phyloP scores from a whole-genome alignment of 2,797 vertebrate species.

The Crenuchus spilurus region DNA sequence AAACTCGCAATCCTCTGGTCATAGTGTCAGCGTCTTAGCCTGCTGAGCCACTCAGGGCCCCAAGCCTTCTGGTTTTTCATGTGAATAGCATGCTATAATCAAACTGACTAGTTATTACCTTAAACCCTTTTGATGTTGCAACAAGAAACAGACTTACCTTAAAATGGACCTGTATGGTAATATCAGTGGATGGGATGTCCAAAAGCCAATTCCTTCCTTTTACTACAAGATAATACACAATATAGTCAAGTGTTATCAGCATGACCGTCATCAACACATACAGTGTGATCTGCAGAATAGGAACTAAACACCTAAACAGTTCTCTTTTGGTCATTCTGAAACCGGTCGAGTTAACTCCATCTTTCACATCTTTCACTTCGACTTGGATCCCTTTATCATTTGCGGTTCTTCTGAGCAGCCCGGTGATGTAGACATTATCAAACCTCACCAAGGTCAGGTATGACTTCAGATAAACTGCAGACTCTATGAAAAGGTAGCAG shows the following conservation, averaged over 20 bases:
- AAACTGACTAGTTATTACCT: not conserved
- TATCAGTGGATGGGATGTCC: slow-evolving; percentile 77
- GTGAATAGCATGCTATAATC: not conserved
- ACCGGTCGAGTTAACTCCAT: slow-evolving; percentile 63
- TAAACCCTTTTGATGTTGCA: not conserved
- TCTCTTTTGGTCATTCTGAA: slow-evolving; percentile 80
- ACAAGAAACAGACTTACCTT: slow-evolving; percentile 69
- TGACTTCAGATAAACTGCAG: slow-evolving; percentile 81
- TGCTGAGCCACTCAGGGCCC: too few species aligned
- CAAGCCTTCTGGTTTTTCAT: too few species aligned
- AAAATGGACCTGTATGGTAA: slow-evolving; percentile 78
- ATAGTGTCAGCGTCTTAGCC: too few species aligned
- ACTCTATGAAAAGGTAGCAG: slow-evolving; percentile 78
- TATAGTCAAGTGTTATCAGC: slow-evolving; percentile 77
- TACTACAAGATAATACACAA: slow-evolving; percentile 78
- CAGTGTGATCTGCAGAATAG: slow-evolving; percentile 74
- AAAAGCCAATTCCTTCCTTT: slow-evolving; percentile 70
- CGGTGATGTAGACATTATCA: slow-evolving; percentile 81
- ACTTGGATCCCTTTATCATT: slow-evolving; percentile 55
- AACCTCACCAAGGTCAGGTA: slow-evolving; percentile 85
- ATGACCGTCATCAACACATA: slow-evolving; percentile 77
- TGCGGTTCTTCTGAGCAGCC: slow-evolving; percentile 63
- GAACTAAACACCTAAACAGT: slow-evolving; percentile 71
- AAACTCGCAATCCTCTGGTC: too few species aligned
- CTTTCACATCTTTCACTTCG: slow-evolving; percentile 56